Base-by-base conservation (phyloP, 2,888 invertebrate species). In the Poecilus cupreus region DNA sequence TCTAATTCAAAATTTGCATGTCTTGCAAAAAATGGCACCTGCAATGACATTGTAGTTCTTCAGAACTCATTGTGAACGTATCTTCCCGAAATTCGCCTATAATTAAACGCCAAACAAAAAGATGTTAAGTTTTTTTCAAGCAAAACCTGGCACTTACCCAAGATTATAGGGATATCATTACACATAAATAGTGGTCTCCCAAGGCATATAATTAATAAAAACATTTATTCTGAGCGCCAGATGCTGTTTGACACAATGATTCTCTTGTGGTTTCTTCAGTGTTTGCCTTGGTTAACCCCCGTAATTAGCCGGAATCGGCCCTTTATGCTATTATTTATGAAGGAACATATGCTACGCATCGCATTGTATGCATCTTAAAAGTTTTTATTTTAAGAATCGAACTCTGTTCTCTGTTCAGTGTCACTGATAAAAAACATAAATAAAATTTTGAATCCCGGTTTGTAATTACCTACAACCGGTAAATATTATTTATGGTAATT, bases 81-180 rank as follows among this genome's bases (percentile, higher is more conserved):
- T n/a, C n/a, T n/a, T n/a, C 32, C 32, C 32, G 26, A 75, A 74
- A 51, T 51, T 75, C 51, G 32, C 10, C 75, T 51, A 75, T 75
- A 75, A 75, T 75, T 75, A 75, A 75, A 54, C 51, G 10, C 0
- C 39, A 70, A 20, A 43, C 75, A 75, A 75, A 74, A 74, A 70
- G 43, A 70, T 70, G 8, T 43, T 10, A 70, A 37, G 70, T 70
- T 70, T 64, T n/a, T 57, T 43, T 43, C 18, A 70, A 22, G 70
- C 70, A 70, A 70, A 70, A 43, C 20, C 43, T 18, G 22, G 70
- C 70, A 70, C 70, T 70, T 70, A 70, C 79, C 85, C 84, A 83
- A 85, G 85, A 86, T 86, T 86, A 87, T 84, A 85, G 86, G 86
- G 86, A 86, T 87, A 87, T 87, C 85, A 87, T 87, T 87, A 87